These are phyloP conservation scores for Girardinus metallicus DNA, from an alignment of 2,797 vertebrate species.

Conservation along the genomic window DNA sequence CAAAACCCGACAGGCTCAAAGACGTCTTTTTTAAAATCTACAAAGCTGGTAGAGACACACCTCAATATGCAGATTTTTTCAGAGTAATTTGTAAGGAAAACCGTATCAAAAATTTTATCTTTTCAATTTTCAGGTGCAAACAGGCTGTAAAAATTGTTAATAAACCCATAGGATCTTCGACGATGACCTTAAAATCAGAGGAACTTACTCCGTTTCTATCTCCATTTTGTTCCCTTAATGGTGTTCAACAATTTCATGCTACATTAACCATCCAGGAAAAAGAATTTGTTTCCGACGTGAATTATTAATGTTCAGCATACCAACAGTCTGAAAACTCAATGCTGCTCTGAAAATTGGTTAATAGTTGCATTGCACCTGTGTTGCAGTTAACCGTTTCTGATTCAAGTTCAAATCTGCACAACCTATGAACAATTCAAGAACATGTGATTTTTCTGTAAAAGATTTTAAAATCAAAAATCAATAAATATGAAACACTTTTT, in stretches of 20 bases:
- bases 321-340: background rate
- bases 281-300: background rate
- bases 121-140: background rate
- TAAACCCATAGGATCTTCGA: background rate
- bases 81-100: background rate
- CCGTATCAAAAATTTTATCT: background rate
- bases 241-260: background rate
- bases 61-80: background rate
- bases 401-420: background rate
- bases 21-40: background rate
- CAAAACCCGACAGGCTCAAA: background rate
- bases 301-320: background rate
- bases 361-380: background rate
- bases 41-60: background rate
- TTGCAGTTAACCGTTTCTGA: background rate
- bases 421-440: background rate
- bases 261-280: background rate
- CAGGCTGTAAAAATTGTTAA: background rate
- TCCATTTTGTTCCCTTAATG: background rate
- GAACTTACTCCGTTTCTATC: background rate
- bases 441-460: background rate
- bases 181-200: background rate
- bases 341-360: background rate
- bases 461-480: background rate
- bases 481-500: conserved; percentile 44